Base-by-base conservation (phyloP, 2,113 vertebrate genomes). In the Microcebus tavaratra region DNA sequence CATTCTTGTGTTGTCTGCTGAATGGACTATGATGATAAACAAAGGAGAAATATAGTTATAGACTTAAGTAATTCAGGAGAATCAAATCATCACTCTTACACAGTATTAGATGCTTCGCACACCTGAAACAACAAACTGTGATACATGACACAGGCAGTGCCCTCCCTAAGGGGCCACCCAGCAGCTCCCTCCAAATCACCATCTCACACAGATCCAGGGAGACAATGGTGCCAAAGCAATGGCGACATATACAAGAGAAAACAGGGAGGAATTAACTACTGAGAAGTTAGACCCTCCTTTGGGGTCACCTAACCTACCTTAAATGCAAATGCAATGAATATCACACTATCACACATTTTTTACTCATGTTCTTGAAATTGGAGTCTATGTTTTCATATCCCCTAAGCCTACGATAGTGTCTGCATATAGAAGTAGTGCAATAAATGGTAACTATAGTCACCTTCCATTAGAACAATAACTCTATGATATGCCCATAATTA, bases 1-100 rank as follows among this genome's bases (percentile, higher is more conserved):
- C 99, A 99, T 99, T 98, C 99, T 98, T 17, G 99, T 99, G 94
- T 98, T 99, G 97, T 99, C 99, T 96, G 98, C 98, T 83, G 99
- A 97, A 85, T 99, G 99, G 94, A 99, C 99, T 99, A 89, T 14
- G 36, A 97, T 0, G 93, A 53, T 91, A 76, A 63, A 79, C 94
- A 96, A 68, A 94, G 61, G 21, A 9, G 15, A 96, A 89, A 84
- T n/a, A 84, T 1, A 79, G 73, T 48, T 39, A 57, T 0, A 23
- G 8, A 68, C 29, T 21, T 88, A 27, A 61, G 53, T 65, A 42
- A 92, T 55, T 5, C 50, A 21, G 31, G 59, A 87, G 11, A 93
- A 85, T 34, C 21, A 90, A 70, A 63, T 25, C 53, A 90, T 50
- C 86, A 88, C 50, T 72, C 39, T 78, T 55, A 48, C 13, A 55